Evolutionary conservation across 2,113 vertebrate genomes (phyloP).

Genomic region (Ciconia maguari): DNA sequence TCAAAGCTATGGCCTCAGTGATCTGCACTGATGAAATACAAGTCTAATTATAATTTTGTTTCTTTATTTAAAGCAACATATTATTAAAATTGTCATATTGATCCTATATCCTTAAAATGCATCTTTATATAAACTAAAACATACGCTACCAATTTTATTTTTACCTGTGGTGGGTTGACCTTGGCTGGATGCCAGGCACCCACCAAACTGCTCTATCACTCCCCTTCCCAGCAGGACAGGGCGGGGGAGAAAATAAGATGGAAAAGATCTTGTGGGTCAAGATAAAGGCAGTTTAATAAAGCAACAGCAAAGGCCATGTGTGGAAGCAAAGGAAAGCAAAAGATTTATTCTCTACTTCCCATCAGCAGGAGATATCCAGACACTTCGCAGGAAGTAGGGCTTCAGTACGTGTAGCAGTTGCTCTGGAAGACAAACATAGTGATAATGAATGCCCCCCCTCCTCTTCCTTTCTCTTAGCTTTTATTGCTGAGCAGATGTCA

Average conservation of each 20-base stretch:
- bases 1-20: not conserved
- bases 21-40: not conserved
- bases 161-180: not conserved
- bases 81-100: not conserved
- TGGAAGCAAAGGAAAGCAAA: not conserved
- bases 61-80: not conserved
- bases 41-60: not conserved
- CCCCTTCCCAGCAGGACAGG: not conserved
- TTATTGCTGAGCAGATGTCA: too few species aligned
- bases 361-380: too few species aligned
- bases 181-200: not conserved
- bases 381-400: too few species aligned
- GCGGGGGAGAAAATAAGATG: not conserved
- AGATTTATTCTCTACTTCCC: not conserved
- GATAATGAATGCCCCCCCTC: too few species aligned
- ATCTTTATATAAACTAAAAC: not conserved
- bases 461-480: too few species aligned
- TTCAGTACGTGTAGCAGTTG: too few species aligned
- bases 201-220: not conserved
- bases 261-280: not conserved
- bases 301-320: not conserved
- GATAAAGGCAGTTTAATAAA: not conserved
- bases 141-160: not conserved
- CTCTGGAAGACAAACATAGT: too few species aligned
- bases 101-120: not conserved